phyloP scores from a whole-genome alignment of 2,888 invertebrate species.

The Zygogramma bicolorata region DNA sequence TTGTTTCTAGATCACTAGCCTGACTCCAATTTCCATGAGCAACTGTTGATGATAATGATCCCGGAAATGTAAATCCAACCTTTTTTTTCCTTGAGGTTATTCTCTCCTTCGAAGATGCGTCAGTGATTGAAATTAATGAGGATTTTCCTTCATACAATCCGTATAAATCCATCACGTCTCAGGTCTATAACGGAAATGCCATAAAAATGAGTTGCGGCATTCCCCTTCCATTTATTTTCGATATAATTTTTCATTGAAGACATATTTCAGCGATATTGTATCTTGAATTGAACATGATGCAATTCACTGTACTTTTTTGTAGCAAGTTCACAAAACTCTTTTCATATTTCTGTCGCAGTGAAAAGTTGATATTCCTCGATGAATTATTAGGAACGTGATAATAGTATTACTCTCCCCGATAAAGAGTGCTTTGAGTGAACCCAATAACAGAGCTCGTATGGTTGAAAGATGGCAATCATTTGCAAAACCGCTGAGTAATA shows the following conservation, averaged over 20 bases:
- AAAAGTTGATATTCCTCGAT: no score
- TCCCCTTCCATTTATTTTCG: background rate
- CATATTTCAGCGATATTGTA: background rate
- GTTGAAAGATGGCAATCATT: no score
- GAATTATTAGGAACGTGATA: no score
- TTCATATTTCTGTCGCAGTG: no score
- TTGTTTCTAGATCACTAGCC: no score
- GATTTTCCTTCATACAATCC: background rate
- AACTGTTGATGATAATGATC: background rate
- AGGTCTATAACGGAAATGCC: background rate
- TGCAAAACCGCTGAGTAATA: no score
- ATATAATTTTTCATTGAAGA: background rate
- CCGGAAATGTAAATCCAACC: background rate
- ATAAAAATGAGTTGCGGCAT: background rate
- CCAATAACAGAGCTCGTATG: no score
- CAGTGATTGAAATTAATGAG: background rate
- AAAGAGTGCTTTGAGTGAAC: no score
- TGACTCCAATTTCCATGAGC: background rate
- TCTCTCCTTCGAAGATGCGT: background rate
- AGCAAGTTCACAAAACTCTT: no score
- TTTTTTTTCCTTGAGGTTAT: constrained; percentile 7
- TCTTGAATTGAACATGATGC: background rate
- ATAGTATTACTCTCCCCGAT: no score
- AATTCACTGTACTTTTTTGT: background rate
- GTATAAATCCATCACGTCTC: background rate